Evolutionary conservation across 2,797 vertebrate species (phyloP).

Genomic region (Poliocrania exsul): DNA sequence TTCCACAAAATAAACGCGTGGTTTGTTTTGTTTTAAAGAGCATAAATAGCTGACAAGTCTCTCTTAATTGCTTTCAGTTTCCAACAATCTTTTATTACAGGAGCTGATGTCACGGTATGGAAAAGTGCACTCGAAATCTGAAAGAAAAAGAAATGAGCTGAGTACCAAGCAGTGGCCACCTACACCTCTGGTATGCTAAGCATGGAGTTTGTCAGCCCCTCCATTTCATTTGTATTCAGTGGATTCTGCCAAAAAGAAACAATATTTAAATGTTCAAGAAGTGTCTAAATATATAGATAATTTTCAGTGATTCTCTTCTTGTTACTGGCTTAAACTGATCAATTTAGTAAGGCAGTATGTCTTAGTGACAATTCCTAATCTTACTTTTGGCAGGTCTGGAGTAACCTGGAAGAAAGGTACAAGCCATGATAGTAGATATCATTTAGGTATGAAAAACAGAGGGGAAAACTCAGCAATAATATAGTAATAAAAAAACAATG

Average conservation of each 20-base stretch:
- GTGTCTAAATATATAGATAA: neutral
- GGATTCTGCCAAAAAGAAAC: neutral
- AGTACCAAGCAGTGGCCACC: neutral
- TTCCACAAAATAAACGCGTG: fast-evolving
- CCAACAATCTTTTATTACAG: neutral
- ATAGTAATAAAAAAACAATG: neutral
- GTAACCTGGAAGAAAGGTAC: neutral
- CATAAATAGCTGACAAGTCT: neutral
- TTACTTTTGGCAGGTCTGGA: neutral
- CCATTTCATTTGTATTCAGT: neutral
- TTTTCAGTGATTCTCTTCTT: neutral
- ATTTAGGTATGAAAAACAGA: neutral
- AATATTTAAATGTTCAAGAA: neutral
- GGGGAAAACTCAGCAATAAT: neutral
- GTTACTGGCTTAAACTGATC: neutral
- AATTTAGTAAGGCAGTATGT: neutral
- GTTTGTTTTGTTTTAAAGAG: neutral
- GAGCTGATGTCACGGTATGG: neutral
- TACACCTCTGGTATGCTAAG: neutral
- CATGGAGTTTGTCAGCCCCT: neutral
- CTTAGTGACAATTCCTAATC: neutral
- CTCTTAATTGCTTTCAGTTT: neutral
- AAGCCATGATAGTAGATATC: neutral
- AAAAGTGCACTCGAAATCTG: neutral
- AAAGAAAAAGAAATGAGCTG: neutral